Evolutionary conservation across 2,113 vertebrate genomes (phyloP).

Genomic region (Phyllostomus discolor): DNA sequence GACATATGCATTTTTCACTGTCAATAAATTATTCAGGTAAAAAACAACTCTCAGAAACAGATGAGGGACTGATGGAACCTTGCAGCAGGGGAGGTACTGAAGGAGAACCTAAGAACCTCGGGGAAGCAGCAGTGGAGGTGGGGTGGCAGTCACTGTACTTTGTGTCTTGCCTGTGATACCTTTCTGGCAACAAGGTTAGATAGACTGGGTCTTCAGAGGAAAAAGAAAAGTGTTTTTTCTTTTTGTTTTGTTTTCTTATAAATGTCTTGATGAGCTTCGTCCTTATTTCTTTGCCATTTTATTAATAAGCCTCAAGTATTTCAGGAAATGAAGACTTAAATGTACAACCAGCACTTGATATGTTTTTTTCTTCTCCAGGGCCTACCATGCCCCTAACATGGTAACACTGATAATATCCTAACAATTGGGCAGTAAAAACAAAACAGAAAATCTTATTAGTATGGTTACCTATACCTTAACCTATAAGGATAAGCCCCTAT

Average conservation of each 20-base stretch:
- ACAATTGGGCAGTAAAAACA: not conserved
- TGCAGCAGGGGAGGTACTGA: not conserved
- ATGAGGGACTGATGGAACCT: not conserved
- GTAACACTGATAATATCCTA: not conserved
- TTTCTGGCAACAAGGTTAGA: not conserved
- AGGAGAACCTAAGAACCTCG: not conserved
- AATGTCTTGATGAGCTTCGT: not conserved
- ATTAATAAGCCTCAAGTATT: not conserved
- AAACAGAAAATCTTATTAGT: not conserved
- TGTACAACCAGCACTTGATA: not conserved
- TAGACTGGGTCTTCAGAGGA: not conserved
- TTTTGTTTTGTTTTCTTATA: not conserved
- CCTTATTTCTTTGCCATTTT: not conserved
- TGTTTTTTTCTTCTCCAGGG: not conserved
- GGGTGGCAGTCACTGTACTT: not conserved
- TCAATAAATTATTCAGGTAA: not conserved
- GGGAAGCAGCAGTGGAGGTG: not conserved
- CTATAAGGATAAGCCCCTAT: not conserved
- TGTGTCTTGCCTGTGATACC: not conserved
- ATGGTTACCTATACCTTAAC: not conserved
- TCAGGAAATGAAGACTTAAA: constrained; percentile 3
- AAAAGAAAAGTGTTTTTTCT: not conserved
- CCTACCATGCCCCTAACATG: not conserved
- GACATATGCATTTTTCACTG: not conserved
- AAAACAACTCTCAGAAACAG: not conserved